Conservation (phyloP, 2,888 invertebrate genomes). For the Drosophila austrosaltans region DNA sequence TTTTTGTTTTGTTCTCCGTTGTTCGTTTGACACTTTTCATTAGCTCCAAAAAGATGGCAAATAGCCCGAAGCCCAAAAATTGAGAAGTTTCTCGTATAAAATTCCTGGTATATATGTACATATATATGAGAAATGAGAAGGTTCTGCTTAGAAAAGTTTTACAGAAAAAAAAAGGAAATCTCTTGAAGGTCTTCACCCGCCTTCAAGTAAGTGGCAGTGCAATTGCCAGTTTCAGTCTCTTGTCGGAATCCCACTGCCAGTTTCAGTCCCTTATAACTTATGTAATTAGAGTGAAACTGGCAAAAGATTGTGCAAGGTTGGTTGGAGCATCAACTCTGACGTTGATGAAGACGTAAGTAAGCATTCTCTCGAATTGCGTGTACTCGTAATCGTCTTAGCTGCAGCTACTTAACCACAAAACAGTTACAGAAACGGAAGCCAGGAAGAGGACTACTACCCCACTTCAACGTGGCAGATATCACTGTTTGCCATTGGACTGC, state of each 20-base stretch:
- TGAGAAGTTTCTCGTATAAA: conserved; percentile 5
- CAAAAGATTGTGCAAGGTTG: conserved; percentile 19
- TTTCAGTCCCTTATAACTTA: conserved; percentile 6
- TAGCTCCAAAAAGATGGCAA: conserved; percentile 13
- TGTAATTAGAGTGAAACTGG: conserved; percentile 14
- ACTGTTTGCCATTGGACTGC: conserved; percentile 48
- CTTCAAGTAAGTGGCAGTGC: neutral
- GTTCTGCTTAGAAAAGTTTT: conserved; percentile 1
- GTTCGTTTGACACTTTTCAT: conserved; percentile 23
- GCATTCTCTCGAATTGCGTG: no score
- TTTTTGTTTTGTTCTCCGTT: neutral
- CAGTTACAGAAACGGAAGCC: conserved; percentile 10
- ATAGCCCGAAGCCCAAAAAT: conserved; percentile 9
- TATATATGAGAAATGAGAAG: conserved; percentile 3
- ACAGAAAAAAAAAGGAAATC: neutral
- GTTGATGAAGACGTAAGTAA: conserved; percentile 11
- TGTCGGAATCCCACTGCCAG: neutral
- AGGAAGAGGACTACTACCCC: no score
- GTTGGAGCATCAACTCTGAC: neutral
- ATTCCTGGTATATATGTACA: neutral
- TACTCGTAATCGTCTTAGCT: conserved; percentile 3
- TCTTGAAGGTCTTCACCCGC: conserved; percentile 8
- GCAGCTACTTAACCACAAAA: conserved; percentile 28
- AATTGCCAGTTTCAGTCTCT: no score
- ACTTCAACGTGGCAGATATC: neutral